Base-by-base conservation (phyloP, 1,140 invertebrate genomes). In the Gonatopus flavifemur region DNA sequence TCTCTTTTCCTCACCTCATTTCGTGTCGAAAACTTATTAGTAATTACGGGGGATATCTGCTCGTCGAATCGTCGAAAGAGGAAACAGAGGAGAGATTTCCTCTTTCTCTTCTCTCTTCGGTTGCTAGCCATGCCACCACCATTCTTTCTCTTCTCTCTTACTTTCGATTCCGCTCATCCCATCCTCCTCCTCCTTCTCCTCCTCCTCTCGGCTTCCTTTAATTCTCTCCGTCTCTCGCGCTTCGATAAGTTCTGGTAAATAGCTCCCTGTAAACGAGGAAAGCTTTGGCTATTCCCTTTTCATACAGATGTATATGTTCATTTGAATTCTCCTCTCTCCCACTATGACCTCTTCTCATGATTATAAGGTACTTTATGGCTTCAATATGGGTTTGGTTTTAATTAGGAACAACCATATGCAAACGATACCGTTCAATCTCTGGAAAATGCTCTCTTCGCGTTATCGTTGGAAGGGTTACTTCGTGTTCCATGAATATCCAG, bases 11-110 rank as follows among this genome's bases (percentile, higher is more conserved):
- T 75, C 75, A 75, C 75, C 75, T 77, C 69, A 73, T 76, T 77
- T 74, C 69, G 75, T 68, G 75, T 75, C 72, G 75, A 76, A 77
- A 77, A 77, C 75, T 77, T 77, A 76, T 77, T 76, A 77, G 72
- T 75, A 76, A 77, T 77, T 77, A 76, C 73, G 66, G 52, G 57
- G 55, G 64, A 74, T 74, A 77, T 75, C 71, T 72, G 57, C 44
- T 39, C 41, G 52, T 49, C 35, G 60, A 55, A 76, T 73, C 54
- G n/a, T n/a, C 64, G 62, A 65, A 69, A 68, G 65, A 55, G 50
- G 62, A 65, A 69, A 68, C 64, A 55, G 50, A 58, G 49, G 61
- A 42, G 59, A 54, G 41, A 61, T 56, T 20, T 41, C 46, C 16
- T 49, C 37, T 45, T 50, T 18, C 47, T 44, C 46, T 50, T 18